A percentile compares a stretch with the other conserved stretches of the same genome.
Evolutionary conservation across 2,797 vertebrate species (phyloP).

Genomic region (Novumbra hubbsi): DNA sequence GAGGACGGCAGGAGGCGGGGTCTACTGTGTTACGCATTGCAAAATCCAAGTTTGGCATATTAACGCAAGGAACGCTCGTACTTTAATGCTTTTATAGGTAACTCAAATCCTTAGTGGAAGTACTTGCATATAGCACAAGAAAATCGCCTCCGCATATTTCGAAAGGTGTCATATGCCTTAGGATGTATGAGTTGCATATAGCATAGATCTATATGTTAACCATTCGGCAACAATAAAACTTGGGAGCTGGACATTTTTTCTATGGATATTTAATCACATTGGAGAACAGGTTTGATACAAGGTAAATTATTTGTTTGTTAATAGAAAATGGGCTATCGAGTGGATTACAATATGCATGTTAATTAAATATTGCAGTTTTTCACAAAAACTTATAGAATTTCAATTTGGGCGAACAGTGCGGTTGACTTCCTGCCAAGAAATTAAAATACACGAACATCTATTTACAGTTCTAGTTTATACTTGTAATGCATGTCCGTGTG

Average conservation of each 20-base stretch:
- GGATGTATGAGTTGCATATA: background rate
- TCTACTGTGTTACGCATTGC: slow-evolving; percentile 42
- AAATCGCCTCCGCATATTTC: background rate
- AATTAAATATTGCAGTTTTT: slow-evolving; percentile 35
- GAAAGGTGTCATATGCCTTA: background rate
- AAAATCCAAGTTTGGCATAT: slow-evolving; percentile 64
- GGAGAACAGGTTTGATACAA: background rate
- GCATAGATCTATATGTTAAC: background rate
- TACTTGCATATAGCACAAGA: slow-evolving; percentile 12
- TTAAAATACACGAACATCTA: background rate
- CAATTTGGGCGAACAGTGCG: background rate
- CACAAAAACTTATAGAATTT: background rate
- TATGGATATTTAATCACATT: slow-evolving; percentile 3
- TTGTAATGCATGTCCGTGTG: background rate
- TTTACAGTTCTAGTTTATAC: background rate
- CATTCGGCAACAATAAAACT: background rate
- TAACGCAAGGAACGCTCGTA: slow-evolving; percentile 50
- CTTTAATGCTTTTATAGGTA: slow-evolving; percentile 2
- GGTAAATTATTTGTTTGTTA: slow-evolving; percentile 6
- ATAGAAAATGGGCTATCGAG: slow-evolving; percentile 1
- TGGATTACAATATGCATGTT: slow-evolving; percentile 17
- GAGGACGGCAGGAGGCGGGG: slow-evolving; percentile 53
- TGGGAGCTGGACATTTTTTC: slow-evolving; percentile 3
- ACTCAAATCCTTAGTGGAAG: slow-evolving; percentile 26
- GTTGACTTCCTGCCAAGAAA: background rate